A percentile compares a stretch with the other conserved stretches of the same genome.
Conservation (phyloP, 2,888 invertebrate genomes). For the Imbricaverruca yamaguchii region DNA sequence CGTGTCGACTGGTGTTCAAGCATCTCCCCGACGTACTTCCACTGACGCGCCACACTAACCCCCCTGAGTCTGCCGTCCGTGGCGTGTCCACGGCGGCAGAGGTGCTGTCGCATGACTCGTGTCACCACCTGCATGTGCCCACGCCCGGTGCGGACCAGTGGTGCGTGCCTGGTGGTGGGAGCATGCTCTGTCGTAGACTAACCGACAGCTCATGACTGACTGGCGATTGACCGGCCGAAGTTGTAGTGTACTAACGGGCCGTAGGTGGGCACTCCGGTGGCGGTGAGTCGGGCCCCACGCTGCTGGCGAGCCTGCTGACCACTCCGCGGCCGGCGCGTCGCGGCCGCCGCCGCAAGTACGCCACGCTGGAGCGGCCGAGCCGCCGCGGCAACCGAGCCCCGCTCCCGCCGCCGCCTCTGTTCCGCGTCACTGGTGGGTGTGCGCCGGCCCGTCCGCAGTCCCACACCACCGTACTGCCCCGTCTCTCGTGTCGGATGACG, state of each 20-base stretch:
- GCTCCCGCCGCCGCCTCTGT: not conserved
- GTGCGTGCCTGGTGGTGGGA: not conserved
- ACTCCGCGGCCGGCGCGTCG: not conserved
- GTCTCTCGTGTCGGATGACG: too few species aligned
- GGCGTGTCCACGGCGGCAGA: too few species aligned
- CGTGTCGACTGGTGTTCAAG: too few species aligned
- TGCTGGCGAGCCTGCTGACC: not conserved
- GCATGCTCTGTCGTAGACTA: not conserved
- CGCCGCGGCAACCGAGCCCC: not conserved
- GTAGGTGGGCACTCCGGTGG: not conserved
- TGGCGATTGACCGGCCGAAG: too few species aligned
- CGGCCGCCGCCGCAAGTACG: conserved; percentile 13
- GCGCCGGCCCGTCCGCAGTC: not conserved
- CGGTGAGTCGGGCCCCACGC: not conserved
- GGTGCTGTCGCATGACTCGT: too few species aligned
- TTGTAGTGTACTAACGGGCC: not conserved
- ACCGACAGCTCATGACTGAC: too few species aligned
- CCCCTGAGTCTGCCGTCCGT: too few species aligned
- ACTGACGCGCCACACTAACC: too few species aligned
- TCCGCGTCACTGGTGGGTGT: not conserved
- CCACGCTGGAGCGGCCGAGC: not conserved
- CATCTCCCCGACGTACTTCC: too few species aligned
- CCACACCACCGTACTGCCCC: too few species aligned
- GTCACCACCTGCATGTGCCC: too few species aligned
- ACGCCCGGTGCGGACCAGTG: too few species aligned